A percentile compares a stretch with the other conserved stretches of the same genome.
phyloP scores from a whole-genome alignment of 1,140 invertebrate species.

The Aphelinus atriplicis region DNA sequence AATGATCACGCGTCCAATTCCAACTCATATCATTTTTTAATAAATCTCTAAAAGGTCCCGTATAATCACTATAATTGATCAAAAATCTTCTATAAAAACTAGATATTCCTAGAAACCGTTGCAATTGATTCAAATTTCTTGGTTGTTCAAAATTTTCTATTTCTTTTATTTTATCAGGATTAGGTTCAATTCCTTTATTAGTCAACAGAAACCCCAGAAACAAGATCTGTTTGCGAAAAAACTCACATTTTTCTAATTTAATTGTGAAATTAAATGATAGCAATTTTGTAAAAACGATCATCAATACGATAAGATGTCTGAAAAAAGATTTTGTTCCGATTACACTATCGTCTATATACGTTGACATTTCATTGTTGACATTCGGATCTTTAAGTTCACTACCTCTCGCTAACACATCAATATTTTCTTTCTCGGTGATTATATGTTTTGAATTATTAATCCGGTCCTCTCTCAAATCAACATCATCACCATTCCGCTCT shows the following conservation, averaged over 20 bases:
- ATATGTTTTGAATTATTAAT: no score
- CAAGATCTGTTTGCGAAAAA: background rate
- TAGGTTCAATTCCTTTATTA: background rate
- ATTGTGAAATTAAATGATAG: background rate
- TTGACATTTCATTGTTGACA: background rate
- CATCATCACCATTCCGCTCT: no score
- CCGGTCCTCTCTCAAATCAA: no score
- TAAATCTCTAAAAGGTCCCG: constrained; percentile 15
- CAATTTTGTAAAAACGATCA: background rate
- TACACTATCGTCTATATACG: background rate
- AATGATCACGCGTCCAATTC: constrained; percentile 10
- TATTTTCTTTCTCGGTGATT: no score
- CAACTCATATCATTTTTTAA: constrained; percentile 17
- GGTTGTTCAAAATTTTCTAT: background rate
- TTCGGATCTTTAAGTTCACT: no score
- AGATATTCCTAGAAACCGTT: background rate
- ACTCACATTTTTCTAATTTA: background rate
- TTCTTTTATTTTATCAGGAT: background rate
- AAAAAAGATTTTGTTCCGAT: background rate
- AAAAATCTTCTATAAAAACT: constrained; percentile 29
- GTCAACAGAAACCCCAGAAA: background rate
- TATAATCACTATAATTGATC: constrained; percentile 23
- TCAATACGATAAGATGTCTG: background rate
- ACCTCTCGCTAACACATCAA: no score
- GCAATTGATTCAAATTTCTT: constrained; percentile 2